Conservation (phyloP, 37 sponge, comb jelly and placozoan species). For the Geodia barretti region DNA sequence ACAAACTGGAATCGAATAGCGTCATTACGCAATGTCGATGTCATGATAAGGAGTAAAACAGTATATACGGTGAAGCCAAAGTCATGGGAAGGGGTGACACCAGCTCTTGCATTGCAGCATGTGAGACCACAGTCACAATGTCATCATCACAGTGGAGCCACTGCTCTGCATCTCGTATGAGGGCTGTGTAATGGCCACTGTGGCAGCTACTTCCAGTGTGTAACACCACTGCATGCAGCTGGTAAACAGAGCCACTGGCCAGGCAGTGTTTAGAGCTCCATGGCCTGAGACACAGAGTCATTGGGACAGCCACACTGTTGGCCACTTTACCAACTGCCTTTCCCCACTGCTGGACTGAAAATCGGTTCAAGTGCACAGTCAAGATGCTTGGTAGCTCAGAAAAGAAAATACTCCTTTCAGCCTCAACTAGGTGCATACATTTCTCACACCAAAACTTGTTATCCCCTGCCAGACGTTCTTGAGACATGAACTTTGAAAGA, state of each 20-base stretch:
- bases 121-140: conserved; percentile 23
- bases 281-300: conserved; percentile 35
- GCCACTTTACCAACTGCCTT: conserved; percentile 47
- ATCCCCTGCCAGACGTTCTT: conserved; percentile 39
- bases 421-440: conserved; percentile 64
- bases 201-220: conserved; percentile 59
- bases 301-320: conserved; percentile 64
- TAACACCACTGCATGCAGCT: conserved; percentile 72
- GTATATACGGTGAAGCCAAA: conserved; percentile 59
- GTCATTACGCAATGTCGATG: too few relatives aligned
- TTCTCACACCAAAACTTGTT: conserved; percentile 76
- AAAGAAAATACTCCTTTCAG: conserved; percentile 54
- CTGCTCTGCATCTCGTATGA: conserved; percentile 15
- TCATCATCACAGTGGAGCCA: conserved; percentile 70
- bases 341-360: conserved; percentile 20
- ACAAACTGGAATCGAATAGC: too few relatives aligned
- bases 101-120: conserved; percentile 13
- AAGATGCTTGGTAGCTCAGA: conserved; percentile 55
- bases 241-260: conserved; percentile 35
- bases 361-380: conserved; percentile 72
- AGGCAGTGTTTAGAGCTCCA: conserved; percentile 62
- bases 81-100: conserved; percentile 42
- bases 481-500: conserved; percentile 52
- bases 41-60: conserved; percentile 69
- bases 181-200: conserved; percentile 78